A percentile compares a stretch with the other conserved stretches of the same genome.
These are phyloP conservation scores for Cheilosia vulpina DNA, from an alignment of 2,888 invertebrate species.

Conservation along the genomic window DNA sequence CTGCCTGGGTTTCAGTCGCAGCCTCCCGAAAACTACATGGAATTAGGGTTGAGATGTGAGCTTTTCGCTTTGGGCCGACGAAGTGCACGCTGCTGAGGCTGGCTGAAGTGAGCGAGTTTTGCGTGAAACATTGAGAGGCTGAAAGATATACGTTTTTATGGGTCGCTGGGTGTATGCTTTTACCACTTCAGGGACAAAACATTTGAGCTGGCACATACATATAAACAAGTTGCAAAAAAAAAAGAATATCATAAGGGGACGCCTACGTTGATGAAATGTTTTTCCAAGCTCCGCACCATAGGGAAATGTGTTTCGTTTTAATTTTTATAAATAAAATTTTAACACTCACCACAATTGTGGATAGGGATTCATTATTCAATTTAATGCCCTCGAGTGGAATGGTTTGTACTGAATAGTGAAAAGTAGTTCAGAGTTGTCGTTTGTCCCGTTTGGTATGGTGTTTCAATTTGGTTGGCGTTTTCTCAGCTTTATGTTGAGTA, in stretches of 20 bases:
- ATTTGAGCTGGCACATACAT: background rate
- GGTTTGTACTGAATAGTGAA: background rate
- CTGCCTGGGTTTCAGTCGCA: slow-evolving; percentile 9
- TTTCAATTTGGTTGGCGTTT: background rate
- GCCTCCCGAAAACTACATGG: slow-evolving; percentile 17
- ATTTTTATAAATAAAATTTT: slow-evolving; percentile 61
- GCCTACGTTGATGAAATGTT: slow-evolving; percentile 37
- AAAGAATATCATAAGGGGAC: background rate
- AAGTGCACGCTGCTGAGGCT: background rate
- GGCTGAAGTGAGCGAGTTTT: slow-evolving; percentile 16
- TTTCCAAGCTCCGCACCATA: slow-evolving; percentile 47
- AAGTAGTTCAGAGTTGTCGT: too few species aligned
- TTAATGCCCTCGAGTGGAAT: slow-evolving; percentile 31
- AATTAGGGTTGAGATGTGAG: slow-evolving; percentile 2
- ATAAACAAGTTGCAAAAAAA: background rate
- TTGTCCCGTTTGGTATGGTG: background rate
- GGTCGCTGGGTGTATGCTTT: slow-evolving; percentile 20
- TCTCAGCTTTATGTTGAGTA: background rate
- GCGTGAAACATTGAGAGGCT: slow-evolving; percentile 34
- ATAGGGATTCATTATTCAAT: slow-evolving; percentile 47
- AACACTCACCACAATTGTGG: slow-evolving; percentile 58
- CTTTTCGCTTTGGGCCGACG: background rate
- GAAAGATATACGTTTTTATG: background rate
- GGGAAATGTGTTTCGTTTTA: slow-evolving; percentile 43
- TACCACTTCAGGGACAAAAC: slow-evolving; percentile 60